Conservation (phyloP, 1,140 invertebrate species). For the Bacillus rossius region DNA sequence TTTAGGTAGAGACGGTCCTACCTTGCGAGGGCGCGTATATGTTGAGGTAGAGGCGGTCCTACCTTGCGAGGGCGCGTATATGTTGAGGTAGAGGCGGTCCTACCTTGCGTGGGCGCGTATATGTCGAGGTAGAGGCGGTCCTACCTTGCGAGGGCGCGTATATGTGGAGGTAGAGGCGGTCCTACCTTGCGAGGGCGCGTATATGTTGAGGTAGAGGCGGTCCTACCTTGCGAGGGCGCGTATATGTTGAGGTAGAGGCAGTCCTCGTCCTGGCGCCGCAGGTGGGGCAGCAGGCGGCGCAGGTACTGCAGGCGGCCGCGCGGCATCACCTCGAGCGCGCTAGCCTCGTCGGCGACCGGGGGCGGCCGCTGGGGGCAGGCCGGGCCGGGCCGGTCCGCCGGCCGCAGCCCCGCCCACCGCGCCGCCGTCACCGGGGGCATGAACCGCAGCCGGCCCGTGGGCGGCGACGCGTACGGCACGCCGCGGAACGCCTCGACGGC, state of each 20-base stretch:
- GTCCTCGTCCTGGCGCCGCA: slow-evolving; percentile 92
- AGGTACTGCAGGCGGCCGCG: slow-evolving; percentile 73
- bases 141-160: no score
- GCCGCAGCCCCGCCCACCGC: slow-evolving; percentile 74
- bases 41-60: no score
- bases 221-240: slow-evolving; percentile 76
- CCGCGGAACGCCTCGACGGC: slow-evolving; percentile 92
- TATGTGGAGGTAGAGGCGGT: no score
- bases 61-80: no score
- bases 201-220: no score
- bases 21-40: no score
- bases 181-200: no score
- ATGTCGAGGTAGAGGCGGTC: no score
- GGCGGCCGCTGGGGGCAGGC: slow-evolving; percentile 86
- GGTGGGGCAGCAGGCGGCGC: slow-evolving; percentile 69
- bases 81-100: no score
- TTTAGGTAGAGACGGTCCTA: no score
- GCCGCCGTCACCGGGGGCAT: slow-evolving; percentile 92
- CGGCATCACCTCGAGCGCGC: slow-evolving; percentile 69
- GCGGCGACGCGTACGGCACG: slow-evolving; percentile 86
- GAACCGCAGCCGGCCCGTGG: slow-evolving; percentile 70
- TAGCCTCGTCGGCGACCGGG: slow-evolving; percentile 60
- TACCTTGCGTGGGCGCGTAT: no score
- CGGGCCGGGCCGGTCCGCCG: slow-evolving; percentile 74
- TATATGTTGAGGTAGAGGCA: slow-evolving; percentile 96